Conservation (phyloP, 1,140 invertebrate species). For the Atta colombica region DNA sequence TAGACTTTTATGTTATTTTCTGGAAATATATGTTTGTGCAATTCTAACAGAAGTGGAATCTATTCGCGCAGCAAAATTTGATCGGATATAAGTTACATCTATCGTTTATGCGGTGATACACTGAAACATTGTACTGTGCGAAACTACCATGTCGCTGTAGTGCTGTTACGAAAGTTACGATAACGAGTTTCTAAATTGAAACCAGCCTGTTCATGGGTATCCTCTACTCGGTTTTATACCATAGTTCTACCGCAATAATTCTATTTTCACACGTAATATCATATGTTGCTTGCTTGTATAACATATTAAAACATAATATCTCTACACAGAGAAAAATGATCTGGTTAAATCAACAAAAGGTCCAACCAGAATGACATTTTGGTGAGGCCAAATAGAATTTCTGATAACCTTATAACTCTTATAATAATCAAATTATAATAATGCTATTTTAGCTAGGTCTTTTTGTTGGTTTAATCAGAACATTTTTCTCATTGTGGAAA, state of each 20-base stretch:
- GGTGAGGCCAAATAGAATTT: no score
- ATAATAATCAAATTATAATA: no score
- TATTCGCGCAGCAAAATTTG: slow-evolving; percentile 48
- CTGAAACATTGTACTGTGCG: slow-evolving; percentile 40
- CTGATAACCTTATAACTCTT: no score
- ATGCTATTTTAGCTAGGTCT: no score
- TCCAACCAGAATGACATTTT: no score
- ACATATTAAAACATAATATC: background rate
- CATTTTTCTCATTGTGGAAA: no score
- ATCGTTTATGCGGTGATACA: slow-evolving; percentile 34
- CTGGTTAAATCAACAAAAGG: no score
- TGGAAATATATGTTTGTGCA: background rate
- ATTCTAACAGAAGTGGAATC: background rate
- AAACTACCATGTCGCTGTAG: slow-evolving; percentile 22
- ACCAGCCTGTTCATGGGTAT: slow-evolving; percentile 50
- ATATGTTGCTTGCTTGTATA: background rate
- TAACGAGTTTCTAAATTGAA: slow-evolving; percentile 72
- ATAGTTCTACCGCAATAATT: slow-evolving; percentile 18
- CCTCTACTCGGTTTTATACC: slow-evolving; percentile 22
- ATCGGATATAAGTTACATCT: slow-evolving; percentile 62
- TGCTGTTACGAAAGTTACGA: slow-evolving; percentile 60
- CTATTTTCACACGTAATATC: background rate
- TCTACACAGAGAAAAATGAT: background rate
- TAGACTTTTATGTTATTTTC: slow-evolving; percentile 19
- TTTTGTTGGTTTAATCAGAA: no score